These are phyloP conservation scores for Pterophyllum scalare DNA, from an alignment of 2,113 vertebrate genomes.

Conservation along the genomic window DNA sequence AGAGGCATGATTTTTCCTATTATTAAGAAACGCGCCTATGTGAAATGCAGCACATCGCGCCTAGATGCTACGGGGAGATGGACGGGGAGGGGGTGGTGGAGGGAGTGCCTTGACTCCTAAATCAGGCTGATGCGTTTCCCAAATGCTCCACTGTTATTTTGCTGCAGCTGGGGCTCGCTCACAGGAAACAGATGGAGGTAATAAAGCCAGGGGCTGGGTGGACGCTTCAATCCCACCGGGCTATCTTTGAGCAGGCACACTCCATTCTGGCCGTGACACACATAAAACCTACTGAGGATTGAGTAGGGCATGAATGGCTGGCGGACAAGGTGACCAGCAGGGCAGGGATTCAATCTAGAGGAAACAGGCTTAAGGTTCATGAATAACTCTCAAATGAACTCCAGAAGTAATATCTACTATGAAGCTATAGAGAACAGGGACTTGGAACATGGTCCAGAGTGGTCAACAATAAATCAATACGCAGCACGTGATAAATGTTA, in stretches of 20 bases:
- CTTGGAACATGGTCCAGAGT: not conserved
- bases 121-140: constrained; percentile 53
- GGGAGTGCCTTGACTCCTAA: constrained; percentile 39
- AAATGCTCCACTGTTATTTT: constrained; percentile 49
- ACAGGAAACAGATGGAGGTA: constrained; percentile 69
- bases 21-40: not conserved
- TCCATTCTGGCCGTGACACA: constrained; percentile 36
- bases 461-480: not conserved
- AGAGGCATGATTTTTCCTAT: not conserved
- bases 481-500: not conserved
- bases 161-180: constrained; percentile 44
- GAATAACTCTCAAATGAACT: constrained; percentile 17
- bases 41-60: constrained; percentile 12
- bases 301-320: constrained; percentile 24
- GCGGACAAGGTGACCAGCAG: constrained; percentile 38
- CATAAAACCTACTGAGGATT: constrained; percentile 36
- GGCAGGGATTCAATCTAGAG: constrained; percentile 33
- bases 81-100: not conserved
- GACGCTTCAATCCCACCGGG: constrained; percentile 38
- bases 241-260: constrained; percentile 23
- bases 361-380: constrained; percentile 18
- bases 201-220: constrained; percentile 52
- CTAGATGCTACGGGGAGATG: not conserved
- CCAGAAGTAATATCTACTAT: not conserved
- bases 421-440: not conserved